These are phyloP conservation scores for Rhabdornis inornatus DNA, from an alignment of 2,113 vertebrate species.

Conservation along the genomic window DNA sequence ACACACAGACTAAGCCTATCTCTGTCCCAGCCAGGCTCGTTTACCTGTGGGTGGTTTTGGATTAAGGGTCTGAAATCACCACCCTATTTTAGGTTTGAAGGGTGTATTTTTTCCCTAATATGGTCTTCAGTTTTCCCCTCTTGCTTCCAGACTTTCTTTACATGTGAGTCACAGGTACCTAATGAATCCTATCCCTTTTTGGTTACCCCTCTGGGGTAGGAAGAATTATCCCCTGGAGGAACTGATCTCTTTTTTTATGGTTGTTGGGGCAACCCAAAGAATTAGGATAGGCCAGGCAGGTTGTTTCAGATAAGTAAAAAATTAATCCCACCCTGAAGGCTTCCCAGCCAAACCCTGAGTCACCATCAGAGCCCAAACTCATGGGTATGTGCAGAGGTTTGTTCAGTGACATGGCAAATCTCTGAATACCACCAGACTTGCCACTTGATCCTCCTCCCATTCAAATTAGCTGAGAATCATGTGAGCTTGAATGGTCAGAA, in stretches of 20 bases:
- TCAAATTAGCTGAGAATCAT: slow-evolving; percentile 16
- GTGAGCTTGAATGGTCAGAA: slow-evolving; percentile 2
- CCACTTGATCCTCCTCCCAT: not conserved
- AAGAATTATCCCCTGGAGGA: not conserved
- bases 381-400: not conserved
- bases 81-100: not conserved
- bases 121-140: not conserved
- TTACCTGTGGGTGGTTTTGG: not conserved
- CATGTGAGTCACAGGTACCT: slow-evolving; percentile 20
- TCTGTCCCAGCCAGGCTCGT: not conserved
- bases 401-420: slow-evolving; percentile 29
- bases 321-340: not conserved
- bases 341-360: slow-evolving; percentile 24
- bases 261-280: not conserved
- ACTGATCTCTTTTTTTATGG: not conserved
- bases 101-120: not conserved
- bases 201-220: not conserved
- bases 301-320: not conserved
- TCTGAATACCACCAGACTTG: not conserved
- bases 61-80: not conserved
- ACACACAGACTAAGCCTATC: not conserved
- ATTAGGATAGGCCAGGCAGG: not conserved
- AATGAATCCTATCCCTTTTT: not conserved
- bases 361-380: not conserved
- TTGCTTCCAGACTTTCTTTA: not conserved